Evolutionary conservation across 2,113 vertebrate species (phyloP).

Genomic region (mouse (Mus musculus)): GRCm39 chr5:96924001-96924500

Average conservation of each 20-base stretch:
- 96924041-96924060: background rate
- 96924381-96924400: background rate
- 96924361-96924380: background rate
- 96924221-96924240: too few species aligned
- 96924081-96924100: background rate
- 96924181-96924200: background rate
- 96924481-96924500: constrained; percentile 98
- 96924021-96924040: background rate
- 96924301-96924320: background rate
- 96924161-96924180: background rate
- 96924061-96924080: background rate
- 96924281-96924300: background rate
- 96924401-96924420: background rate
- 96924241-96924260: too few species aligned
- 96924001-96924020: too few species aligned
- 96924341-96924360: background rate
- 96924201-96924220: background rate
- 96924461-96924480: constrained; percentile 80
- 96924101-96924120: background rate
- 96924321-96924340: background rate
- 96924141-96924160: background rate
- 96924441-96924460: background rate
- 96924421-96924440: background rate
- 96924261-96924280: background rate
- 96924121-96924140: background rate